A percentile compares a stretch with the other conserved stretches of the same genome.
Conservation (phyloP, 2,113 vertebrate species). For the Dipodomys spectabilis region DNA sequence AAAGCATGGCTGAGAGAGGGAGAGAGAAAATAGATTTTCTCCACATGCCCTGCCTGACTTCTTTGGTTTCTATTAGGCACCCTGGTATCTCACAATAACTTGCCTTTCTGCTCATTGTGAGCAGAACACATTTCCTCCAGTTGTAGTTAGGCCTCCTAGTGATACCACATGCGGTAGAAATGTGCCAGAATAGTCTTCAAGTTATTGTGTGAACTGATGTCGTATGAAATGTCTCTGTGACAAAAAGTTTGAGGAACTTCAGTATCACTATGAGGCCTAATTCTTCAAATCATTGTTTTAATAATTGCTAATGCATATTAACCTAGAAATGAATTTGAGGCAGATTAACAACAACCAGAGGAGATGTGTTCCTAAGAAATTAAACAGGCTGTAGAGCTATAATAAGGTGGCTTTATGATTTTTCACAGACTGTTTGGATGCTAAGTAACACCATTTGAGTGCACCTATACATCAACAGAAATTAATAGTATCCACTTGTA, state of each 20-base stretch:
- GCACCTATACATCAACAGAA: conserved; percentile 2
- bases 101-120: too few species aligned
- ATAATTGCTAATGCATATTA: background rate
- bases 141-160: too few species aligned
- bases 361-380: conserved; percentile 34
- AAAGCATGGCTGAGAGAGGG: too few species aligned
- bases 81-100: too few species aligned
- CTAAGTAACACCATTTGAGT: background rate
- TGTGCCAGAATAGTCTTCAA: background rate
- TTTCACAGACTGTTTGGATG: conserved; percentile 10
- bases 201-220: background rate
- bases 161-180: too few species aligned
- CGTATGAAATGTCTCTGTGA: conserved; percentile 10
- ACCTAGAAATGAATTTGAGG: conserved; percentile 38
- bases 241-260: background rate
- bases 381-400: conserved; percentile 1
- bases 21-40: too few species aligned
- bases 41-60: too few species aligned
- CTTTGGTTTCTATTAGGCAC: too few species aligned
- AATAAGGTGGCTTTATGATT: conserved; percentile 45
- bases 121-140: too few species aligned
- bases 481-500: conserved; percentile 25
- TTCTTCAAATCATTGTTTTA: background rate
- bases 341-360: background rate
- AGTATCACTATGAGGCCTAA: background rate